Percentiles rank a stretch among this genome's conserved stretches.
Evolutionary conservation across 1,140 invertebrate species (phyloP).

Genomic region (Whitmania pigra): DNA sequence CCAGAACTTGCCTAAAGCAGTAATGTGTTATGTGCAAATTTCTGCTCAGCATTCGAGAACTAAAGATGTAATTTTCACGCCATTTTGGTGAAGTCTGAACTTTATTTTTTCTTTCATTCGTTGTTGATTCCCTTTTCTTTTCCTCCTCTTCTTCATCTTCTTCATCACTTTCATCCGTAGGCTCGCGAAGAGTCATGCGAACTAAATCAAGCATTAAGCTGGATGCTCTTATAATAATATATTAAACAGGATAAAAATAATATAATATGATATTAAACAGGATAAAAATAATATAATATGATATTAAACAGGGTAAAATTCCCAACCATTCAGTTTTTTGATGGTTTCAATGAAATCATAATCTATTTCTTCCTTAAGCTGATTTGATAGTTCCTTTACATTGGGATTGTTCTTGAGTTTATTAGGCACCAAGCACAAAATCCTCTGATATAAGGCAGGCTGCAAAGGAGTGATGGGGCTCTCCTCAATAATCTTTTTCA

Average conservation of each 20-base stretch:
- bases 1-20: slow-evolving; percentile 33
- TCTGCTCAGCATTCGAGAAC: slow-evolving; percentile 16
- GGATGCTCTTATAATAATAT: not conserved
- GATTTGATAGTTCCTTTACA: slow-evolving; percentile 31
- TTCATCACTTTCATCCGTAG: not conserved
- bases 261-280: not conserved
- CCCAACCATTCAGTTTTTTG: slow-evolving; percentile 41
- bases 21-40: slow-evolving; percentile 38
- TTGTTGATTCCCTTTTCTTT: not conserved
- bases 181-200: slow-evolving; percentile 5
- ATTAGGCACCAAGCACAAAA: slow-evolving; percentile 36
- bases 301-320: not conserved
- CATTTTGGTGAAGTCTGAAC: not conserved
- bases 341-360: slow-evolving; percentile 38
- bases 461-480: slow-evolving; percentile 40
- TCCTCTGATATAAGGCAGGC: slow-evolving; percentile 37
- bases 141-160: not conserved
- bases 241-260: too few species aligned
- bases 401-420: slow-evolving; percentile 29
- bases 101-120: not conserved
- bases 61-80: not conserved
- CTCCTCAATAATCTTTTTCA: slow-evolving; percentile 38
- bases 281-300: not conserved
- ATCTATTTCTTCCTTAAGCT: slow-evolving; percentile 37
- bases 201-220: slow-evolving; percentile 6